Percentiles rank a stretch among this genome's conserved stretches.
Conservation (phyloP, 1,140 invertebrate genomes). For the Aricia agestis region DNA sequence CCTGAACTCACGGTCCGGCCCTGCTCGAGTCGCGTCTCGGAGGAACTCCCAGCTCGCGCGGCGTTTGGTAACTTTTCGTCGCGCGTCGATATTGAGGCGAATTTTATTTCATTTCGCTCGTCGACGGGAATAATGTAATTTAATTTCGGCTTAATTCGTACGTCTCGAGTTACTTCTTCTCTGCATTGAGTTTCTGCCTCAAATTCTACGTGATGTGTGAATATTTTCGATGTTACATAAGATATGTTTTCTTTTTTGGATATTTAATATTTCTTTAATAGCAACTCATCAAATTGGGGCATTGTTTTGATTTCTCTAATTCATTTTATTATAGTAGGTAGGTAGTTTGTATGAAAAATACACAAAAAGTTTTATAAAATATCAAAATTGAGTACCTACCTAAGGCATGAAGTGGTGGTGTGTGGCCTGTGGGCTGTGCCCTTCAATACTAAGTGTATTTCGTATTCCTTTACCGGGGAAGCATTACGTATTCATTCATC, state of each 20-base stretch:
- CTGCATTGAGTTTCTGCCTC: background rate
- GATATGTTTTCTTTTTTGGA: too few species aligned
- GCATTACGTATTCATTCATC: background rate
- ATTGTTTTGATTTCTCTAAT: too few species aligned
- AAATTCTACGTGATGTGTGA: background rate
- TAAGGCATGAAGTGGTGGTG: too few species aligned
- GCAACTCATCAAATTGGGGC: too few species aligned
- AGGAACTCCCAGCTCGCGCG: slow-evolving; percentile 21
- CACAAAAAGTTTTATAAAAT: too few species aligned
- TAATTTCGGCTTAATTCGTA: slow-evolving; percentile 26
- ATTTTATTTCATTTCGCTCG: slow-evolving; percentile 33
- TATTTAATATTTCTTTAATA: too few species aligned
- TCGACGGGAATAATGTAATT: slow-evolving; percentile 29
- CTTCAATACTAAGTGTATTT: background rate
- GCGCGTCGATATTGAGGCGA: slow-evolving; percentile 35
- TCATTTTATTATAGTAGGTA: too few species aligned
- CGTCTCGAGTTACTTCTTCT: slow-evolving; percentile 8
- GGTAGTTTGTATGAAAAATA: too few species aligned
- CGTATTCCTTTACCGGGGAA: background rate
- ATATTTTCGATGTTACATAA: background rate
- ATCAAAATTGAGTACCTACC: too few species aligned
- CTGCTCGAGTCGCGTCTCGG: background rate
- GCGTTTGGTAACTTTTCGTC: slow-evolving; percentile 25
- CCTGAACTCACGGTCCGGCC: too few species aligned
- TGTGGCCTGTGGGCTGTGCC: too few species aligned